phyloP scores from a whole-genome alignment of 2,888 invertebrate species.

The Plusia festucae region DNA sequence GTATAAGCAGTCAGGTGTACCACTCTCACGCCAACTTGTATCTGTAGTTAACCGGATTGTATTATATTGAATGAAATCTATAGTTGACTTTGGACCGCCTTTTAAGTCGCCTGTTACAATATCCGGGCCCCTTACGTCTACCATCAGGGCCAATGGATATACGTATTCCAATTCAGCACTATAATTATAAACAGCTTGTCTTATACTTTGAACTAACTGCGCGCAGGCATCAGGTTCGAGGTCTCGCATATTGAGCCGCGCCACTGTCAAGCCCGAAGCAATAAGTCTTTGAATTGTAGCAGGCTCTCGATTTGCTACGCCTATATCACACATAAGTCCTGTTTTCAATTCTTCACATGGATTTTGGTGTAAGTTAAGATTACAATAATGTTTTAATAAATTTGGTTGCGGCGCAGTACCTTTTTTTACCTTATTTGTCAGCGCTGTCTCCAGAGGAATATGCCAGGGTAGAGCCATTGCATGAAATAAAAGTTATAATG shows the following conservation, averaged over 20 bases:
- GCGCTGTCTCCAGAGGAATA: constrained; percentile 77
- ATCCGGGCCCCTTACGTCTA: constrained; percentile 80
- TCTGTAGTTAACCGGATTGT: constrained; percentile 86
- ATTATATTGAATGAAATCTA: constrained; percentile 76
- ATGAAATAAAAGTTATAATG: too few species aligned
- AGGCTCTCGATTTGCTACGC: constrained; percentile 77
- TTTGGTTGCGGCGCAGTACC: constrained; percentile 64
- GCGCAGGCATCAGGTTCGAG: constrained; percentile 81
- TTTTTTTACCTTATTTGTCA: constrained; percentile 62
- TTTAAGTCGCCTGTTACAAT: constrained; percentile 83
- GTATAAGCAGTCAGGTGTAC: constrained; percentile 87
- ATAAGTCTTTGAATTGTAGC: constrained; percentile 81
- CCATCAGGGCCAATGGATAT: constrained; percentile 84
- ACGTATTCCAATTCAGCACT: constrained; percentile 84
- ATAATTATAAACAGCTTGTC: constrained; percentile 85
- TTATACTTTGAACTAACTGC: constrained; percentile 82
- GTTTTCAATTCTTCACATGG: constrained; percentile 84
- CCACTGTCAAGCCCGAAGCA: constrained; percentile 84
- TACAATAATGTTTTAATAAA: constrained; percentile 78
- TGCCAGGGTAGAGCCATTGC: constrained; percentile 84
- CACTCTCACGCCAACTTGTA: constrained; percentile 86
- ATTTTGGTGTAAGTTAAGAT: constrained; percentile 73
- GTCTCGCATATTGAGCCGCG: constrained; percentile 81
- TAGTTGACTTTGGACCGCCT: constrained; percentile 74
- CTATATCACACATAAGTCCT: constrained; percentile 85